A percentile compares a stretch with the other conserved stretches of the same genome.
Evolutionary conservation across 2,797 vertebrate genomes (phyloP).

Genomic region (Onychomys torridus): DNA sequence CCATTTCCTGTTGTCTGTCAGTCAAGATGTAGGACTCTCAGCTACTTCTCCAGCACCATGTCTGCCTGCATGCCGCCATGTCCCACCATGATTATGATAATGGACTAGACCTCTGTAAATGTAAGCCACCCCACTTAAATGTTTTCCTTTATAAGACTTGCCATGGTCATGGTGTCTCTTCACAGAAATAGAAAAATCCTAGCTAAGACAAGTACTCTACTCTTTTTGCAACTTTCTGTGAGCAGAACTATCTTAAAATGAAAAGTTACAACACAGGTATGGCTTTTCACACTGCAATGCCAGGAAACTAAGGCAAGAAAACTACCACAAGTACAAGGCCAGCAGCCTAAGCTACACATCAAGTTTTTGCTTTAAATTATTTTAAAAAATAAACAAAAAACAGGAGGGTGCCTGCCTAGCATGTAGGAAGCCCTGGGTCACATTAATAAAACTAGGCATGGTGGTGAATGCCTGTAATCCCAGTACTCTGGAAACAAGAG

Average conservation of each 20-base stretch:
- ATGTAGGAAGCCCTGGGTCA: no score
- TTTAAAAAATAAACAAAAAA: background rate
- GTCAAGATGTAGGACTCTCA: no score
- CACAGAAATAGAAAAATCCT: no score
- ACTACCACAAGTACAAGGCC: no score
- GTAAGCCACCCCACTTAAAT: background rate
- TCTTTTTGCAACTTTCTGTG: background rate
- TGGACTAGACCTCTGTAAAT: background rate
- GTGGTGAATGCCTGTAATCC: background rate
- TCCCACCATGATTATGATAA: background rate
- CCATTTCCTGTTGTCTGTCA: no score
- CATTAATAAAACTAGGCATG: background rate
- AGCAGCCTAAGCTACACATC: background rate
- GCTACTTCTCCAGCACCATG: background rate
- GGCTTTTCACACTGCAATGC: background rate
- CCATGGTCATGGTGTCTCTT: no score
- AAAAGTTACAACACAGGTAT: background rate
- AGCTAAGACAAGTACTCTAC: background rate
- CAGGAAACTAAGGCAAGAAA: background rate
- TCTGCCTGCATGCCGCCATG: background rate
- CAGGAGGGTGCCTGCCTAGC: background rate
- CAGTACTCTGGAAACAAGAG: background rate
- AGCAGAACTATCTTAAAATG: conserved; percentile 14
- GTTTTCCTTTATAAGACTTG: no score
- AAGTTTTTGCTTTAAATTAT: background rate